Conservation (phyloP, 2,113 vertebrate genomes). For the Carassius gibelio region DNA sequence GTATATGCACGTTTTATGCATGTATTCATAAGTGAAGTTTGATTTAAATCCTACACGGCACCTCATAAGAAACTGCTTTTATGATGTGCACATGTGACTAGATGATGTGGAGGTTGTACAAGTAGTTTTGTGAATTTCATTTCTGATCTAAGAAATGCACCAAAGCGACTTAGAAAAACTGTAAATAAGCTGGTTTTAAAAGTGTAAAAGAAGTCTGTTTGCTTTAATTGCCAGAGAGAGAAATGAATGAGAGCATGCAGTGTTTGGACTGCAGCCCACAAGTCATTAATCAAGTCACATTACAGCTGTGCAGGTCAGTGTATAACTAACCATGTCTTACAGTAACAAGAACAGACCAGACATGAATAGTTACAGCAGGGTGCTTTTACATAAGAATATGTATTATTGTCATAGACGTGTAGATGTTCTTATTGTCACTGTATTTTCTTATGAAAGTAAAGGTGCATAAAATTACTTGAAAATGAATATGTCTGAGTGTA, state of each 20-base stretch:
- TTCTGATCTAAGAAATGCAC: no score
- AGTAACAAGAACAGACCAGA: neutral
- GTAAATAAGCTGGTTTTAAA: neutral
- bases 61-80: no score
- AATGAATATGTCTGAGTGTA: neutral
- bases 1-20: no score
- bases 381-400: neutral
- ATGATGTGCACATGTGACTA: no score
- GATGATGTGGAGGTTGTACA: no score
- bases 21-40: no score
- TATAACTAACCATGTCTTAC: neutral
- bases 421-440: neutral
- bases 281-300: constrained; percentile 29
- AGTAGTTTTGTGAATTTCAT: no score
- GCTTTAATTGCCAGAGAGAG: constrained; percentile 27
- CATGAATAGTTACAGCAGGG: neutral
- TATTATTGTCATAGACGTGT: no score
- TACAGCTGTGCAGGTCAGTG: neutral
- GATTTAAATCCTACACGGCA: no score
- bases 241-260: neutral
- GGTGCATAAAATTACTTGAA: neutral
- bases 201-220: neutral
- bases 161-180: no score
- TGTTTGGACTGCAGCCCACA: neutral
- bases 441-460: neutral